phyloP scores from a whole-genome alignment of 1,140 invertebrate species.

The Cyrtorhinus lividipennis region DNA sequence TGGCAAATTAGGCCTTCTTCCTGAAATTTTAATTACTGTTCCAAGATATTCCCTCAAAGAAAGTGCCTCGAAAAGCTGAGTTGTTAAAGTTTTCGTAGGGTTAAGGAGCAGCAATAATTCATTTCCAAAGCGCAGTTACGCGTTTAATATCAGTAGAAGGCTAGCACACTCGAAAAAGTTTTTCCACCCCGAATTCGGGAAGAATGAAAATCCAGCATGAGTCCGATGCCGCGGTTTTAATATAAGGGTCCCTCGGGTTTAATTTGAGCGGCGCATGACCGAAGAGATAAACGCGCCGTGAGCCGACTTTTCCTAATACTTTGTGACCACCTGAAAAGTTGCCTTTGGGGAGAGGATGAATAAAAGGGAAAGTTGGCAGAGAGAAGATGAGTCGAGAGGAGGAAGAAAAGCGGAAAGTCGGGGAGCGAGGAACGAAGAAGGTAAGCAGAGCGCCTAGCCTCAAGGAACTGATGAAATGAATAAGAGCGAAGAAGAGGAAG shows the following conservation, averaged over 20 bases:
- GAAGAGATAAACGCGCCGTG: constrained; percentile 2
- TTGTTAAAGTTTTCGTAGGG: background rate
- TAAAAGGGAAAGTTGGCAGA: background rate
- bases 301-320: background rate
- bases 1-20: no score
- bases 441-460: background rate
- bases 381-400: background rate
- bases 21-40: no score
- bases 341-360: background rate
- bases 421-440: background rate
- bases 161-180: background rate
- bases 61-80: no score
- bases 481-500: background rate
- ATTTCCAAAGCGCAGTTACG: background rate
- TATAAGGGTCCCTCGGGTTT: constrained; percentile 3
- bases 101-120: background rate
- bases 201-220: background rate
- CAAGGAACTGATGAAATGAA: background rate
- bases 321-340: constrained; percentile 8
- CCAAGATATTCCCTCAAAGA: no score
- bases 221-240: background rate
- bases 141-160: constrained; percentile 2
- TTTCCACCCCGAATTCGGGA: background rate
- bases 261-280: constrained; percentile 3
- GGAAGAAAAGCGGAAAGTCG: background rate